phyloP scores from a whole-genome alignment of 1,140 invertebrate genomes.

The Drosophila repletoides region DNA sequence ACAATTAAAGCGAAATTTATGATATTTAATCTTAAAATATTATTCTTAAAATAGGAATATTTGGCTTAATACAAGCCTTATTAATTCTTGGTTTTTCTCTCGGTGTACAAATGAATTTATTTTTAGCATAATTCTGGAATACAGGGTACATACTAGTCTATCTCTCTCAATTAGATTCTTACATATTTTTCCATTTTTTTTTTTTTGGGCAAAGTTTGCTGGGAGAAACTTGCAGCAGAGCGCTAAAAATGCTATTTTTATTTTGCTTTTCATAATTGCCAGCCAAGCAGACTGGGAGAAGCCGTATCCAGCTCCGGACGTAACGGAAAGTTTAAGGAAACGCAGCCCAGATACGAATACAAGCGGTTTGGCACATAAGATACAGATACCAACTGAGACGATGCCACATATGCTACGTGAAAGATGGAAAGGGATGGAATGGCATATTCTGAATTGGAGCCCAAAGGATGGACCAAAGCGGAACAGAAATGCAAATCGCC shows the following conservation, averaged over 20 bases:
- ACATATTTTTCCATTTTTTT: conserved; percentile 2
- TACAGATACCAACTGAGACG: conserved; percentile 40
- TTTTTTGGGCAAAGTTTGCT: conserved; percentile 41
- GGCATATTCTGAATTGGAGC: background rate
- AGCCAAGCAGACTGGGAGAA: conserved; percentile 46
- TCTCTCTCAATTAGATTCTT: conserved; percentile 2
- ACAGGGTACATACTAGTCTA: background rate
- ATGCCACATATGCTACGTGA: conserved; percentile 26
- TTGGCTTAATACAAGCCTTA: no score
- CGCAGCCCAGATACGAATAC: conserved; percentile 68
- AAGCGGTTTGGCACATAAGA: conserved; percentile 69
- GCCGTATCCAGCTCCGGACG: conserved; percentile 43
- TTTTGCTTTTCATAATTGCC: conserved; percentile 68
- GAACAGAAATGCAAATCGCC: conserved; percentile 3
- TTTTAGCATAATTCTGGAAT: no score
- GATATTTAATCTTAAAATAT: no score
- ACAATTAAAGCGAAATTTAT: no score
- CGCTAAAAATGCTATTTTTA: conserved; percentile 73
- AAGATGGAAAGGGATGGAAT: background rate
- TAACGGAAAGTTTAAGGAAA: conserved; percentile 69
- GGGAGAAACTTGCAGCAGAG: conserved; percentile 51
- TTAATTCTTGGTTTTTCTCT: no score
- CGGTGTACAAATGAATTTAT: no score
- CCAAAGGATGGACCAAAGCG: background rate
- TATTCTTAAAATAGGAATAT: no score